Evolutionary conservation across 2,888 invertebrate species (phyloP), one percentile per base, ranked within the genome.

Genomic region (Conus canariensis): DNA sequence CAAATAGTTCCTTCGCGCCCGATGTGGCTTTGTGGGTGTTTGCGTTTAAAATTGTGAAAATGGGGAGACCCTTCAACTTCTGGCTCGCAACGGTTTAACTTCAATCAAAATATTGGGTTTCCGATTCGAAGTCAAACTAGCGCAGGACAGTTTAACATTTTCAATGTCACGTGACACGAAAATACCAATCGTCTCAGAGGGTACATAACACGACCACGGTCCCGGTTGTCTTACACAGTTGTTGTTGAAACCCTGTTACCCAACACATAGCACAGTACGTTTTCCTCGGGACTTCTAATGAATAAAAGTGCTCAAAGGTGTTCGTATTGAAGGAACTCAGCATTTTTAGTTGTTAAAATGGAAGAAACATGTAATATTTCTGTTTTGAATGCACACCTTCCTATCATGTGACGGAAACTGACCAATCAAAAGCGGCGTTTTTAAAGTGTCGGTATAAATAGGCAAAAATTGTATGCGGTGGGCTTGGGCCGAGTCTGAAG

Each of bases 401-500:
- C 30, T 85, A 93, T 94, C 96, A 96, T 95, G 95, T 96, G 96
- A 95, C 92, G 85, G 82, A 77, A 90, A 90, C 92, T 93, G 93
- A 92, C 96, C 96, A 96, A 96, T 96, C 94, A 94, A 92, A 93
- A 91, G 91, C 91, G 90, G 90, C 89, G 91, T 91, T 93, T 95
- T 94, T 94, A 91, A 94, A 94, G 94, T 92, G 93, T 93, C 91
- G 92, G 90, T 95, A 94, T 95, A 95, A 94, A 95, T 94, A 85
- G 89, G n/a, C 30, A n/a, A 70, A 83, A 85, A 82, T 86, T 60
- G n/a, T 56, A 89, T 85, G 92, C 91, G 93, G 93, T 92, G 90
- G 93, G 93, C 92, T 94, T 93, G 93, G 94, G 94, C 94, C 95
- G 94, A 94, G 93, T 92, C 94, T 94, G 93, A 94, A 93, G 93